phyloP scores from a whole-genome alignment of 1,140 invertebrate species.

The Brachionus rotundiformis region DNA sequence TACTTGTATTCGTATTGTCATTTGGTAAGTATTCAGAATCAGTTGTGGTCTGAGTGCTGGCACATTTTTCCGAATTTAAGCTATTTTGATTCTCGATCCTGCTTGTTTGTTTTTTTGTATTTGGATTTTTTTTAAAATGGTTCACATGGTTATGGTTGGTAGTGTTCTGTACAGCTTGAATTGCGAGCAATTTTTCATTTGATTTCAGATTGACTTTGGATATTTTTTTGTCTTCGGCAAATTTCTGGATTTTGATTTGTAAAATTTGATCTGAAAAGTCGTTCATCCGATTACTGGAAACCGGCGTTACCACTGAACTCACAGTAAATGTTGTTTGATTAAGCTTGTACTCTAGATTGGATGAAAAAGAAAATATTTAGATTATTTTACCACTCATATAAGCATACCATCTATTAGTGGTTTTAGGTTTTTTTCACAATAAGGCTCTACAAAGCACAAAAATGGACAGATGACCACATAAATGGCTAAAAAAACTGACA shows the following conservation, averaged over 20 bases:
- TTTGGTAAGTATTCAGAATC: not conserved
- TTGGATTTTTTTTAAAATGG: slow-evolving; percentile 14
- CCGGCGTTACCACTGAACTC: not conserved
- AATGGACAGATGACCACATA: slow-evolving; percentile 42
- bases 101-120: slow-evolving; percentile 7
- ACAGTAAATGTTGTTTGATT: slow-evolving; percentile 25
- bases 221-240: not conserved
- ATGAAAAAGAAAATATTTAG: too few species aligned
- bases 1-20: slow-evolving; percentile 17
- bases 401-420: not conserved
- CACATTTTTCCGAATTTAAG: not conserved
- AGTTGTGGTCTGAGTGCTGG: not conserved
- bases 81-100: not conserved
- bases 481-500: slow-evolving; percentile 46
- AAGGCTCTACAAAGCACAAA: slow-evolving; percentile 49
- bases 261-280: slow-evolving; percentile 5
- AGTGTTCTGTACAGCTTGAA: not conserved
- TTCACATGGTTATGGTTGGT: not conserved
- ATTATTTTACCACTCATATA: too few species aligned
- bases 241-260: slow-evolving; percentile 4
- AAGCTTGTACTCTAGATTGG: slow-evolving; percentile 6
- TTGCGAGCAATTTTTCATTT: slow-evolving; percentile 39
- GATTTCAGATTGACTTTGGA: slow-evolving; percentile 14
- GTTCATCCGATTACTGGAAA: slow-evolving; percentile 2
- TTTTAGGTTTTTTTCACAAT: slow-evolving; percentile 37